Base-by-base conservation (phyloP, 1,140 invertebrate genomes). In the Cyrtorhinus lividipennis region DNA sequence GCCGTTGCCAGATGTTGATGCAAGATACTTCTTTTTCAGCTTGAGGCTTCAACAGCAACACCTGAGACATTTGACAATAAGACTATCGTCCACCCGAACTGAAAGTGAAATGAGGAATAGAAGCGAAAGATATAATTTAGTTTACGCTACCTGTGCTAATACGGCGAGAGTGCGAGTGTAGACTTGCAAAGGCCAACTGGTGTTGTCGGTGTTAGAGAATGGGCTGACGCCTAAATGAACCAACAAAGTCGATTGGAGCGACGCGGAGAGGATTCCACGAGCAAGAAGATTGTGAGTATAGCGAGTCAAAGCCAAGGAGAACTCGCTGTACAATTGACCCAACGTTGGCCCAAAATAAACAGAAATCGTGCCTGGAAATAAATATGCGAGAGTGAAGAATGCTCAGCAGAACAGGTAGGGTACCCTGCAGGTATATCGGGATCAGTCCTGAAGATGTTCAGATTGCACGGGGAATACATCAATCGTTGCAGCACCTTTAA, bases 1-100 rank as follows among this genome's bases (percentile, higher is more conserved):
- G 78, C 70, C 90, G 80, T 70, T 89, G 84, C 91, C 92, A 95
- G 69, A 96, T 92, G 45, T 85, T 84, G 3, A 95, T 83, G 65
- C 91, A 91, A 5, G 87, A 85, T 24, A 85, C 81, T 77, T 95
- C 92, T 70, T 90, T 87, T 68, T 95, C 90, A 38, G 83, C 81
- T 69, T 90, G 84, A 24, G 87, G 83, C 72, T 90, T 86, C 46
- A 91, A 74, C 12, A 95, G 71, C 8, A 90, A 76, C 68, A 88
- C 85, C 74, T 86, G 74, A 5, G 80, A 66, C 62, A 48, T 64
- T 15, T n/a, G n/a, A n/a, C n/a, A n/a, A n/a, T n/a, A n/a, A 59
- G 45, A 44, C 59, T 24, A 67, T 58, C 56, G 24, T 27, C 15
- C 13, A 10, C 61, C 48, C 15, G 13, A 20, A 59, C 48, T 61